phyloP scores from a whole-genome alignment of 1,140 invertebrate genomes.

The Drosophila novamexicana region DNA sequence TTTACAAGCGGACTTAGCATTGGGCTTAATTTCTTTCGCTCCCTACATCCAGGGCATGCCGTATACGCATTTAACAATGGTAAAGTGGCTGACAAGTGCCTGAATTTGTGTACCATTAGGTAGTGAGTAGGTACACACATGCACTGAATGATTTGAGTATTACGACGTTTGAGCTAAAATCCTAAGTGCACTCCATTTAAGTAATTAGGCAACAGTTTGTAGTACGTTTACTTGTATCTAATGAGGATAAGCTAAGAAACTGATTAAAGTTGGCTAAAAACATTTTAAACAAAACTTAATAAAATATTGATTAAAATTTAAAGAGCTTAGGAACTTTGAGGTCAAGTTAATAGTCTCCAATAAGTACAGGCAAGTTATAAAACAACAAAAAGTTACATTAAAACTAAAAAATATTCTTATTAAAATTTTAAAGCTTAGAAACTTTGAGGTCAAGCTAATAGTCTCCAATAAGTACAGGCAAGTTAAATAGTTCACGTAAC shows the following conservation, averaged over 20 bases:
- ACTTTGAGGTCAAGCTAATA: constrained; percentile 4
- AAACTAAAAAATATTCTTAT: background rate
- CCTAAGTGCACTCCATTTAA: background rate
- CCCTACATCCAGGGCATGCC: constrained; percentile 4
- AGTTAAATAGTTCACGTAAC: constrained; percentile 32
- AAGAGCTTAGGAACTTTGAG: background rate
- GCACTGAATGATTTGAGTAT: background rate
- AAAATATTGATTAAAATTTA: background rate
- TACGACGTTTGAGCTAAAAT: background rate
- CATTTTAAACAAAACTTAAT: background rate
- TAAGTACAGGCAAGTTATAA: background rate
- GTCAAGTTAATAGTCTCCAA: background rate
- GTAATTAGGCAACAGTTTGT: background rate
- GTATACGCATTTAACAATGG: constrained; percentile 39
- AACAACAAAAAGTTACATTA: background rate
- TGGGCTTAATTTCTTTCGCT: constrained; percentile 26
- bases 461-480: constrained; percentile 4
- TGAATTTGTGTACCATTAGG: background rate
- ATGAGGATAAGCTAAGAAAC: background rate
- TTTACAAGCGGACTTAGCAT: constrained; percentile 51
- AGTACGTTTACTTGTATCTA: background rate
- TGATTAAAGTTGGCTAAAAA: no score
- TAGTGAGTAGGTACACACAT: background rate
- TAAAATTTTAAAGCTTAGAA: background rate
- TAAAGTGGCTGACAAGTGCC: constrained; percentile 9